Evolutionary conservation across 2,888 invertebrate genomes (phyloP).

Genomic region (Phyto melanocephala): DNA sequence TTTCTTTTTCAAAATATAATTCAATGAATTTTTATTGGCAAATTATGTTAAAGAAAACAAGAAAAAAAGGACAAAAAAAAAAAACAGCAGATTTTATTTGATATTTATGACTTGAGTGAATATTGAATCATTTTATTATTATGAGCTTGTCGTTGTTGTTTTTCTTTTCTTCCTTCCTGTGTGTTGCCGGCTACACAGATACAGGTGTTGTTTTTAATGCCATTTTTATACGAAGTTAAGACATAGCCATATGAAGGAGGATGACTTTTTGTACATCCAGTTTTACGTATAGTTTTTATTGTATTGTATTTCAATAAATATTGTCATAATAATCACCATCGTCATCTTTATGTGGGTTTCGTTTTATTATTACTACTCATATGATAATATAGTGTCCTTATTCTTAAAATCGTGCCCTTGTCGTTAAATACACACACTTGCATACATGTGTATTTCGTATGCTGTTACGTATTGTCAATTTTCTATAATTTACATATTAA

Average conservation of each 20-base stretch:
- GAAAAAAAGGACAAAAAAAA: constrained; percentile 12
- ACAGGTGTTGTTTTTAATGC: constrained; percentile 50
- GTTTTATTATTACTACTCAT: neutral
- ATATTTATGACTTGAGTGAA: constrained; percentile 60
- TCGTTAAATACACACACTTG: neutral
- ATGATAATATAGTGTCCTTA: neutral
- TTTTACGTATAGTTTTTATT: constrained; percentile 18
- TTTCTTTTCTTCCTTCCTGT: neutral
- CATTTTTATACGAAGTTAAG: neutral
- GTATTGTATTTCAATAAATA: constrained; percentile 37
- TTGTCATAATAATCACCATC: constrained; percentile 14
- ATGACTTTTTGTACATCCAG: neutral
- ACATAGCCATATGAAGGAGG: neutral
- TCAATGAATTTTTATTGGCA: constrained; percentile 69
- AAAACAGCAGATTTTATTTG: constrained; percentile 52
- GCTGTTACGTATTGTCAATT: constrained; percentile 21
- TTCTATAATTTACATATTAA: constrained; percentile 50
- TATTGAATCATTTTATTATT: constrained; percentile 51
- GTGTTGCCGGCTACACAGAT: neutral
- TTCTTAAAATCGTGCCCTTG: neutral
- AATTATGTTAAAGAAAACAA: constrained; percentile 65
- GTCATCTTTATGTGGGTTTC: constrained; percentile 21
- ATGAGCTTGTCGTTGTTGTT: neutral
- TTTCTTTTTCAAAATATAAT: constrained; percentile 66
- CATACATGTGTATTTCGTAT: constrained; percentile 6